Conservation (phyloP, 1,140 invertebrate genomes). For the Arion vulgaris region DNA sequence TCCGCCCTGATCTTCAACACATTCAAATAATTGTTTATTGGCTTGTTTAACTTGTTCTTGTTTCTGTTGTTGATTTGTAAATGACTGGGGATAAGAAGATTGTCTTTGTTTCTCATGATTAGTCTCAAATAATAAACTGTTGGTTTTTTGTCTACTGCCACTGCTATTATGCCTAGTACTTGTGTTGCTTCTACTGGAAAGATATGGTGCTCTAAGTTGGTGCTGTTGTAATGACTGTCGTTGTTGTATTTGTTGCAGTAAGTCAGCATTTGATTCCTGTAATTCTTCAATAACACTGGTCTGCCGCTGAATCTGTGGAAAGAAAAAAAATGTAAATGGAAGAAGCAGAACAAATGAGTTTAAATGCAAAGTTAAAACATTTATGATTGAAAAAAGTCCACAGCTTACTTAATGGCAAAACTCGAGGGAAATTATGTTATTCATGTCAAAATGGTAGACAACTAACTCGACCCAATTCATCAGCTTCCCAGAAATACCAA, state of each 20-base stretch:
- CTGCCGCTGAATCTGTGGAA: constrained; percentile 15
- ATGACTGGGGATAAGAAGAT: neutral
- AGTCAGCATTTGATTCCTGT: constrained; percentile 31
- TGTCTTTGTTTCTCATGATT: constrained; percentile 19
- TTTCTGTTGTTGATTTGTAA: neutral
- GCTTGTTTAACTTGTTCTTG: neutral
- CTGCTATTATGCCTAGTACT: neutral
- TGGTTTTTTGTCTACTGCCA: neutral
- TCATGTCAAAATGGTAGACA: no score
- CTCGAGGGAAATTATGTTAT: no score
- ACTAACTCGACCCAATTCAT: no score
- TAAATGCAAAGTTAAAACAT: no score
- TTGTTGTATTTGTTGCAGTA: constrained; percentile 16
- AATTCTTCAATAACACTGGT: constrained; percentile 22
- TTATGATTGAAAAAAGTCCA: no score
- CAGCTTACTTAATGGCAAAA: no score
- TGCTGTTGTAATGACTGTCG: neutral
- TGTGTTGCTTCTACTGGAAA: neutral
- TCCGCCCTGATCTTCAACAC: neutral
- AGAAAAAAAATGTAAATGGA: no score
- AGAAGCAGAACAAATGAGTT: neutral
- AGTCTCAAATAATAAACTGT: neutral
- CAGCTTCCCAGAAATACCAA: no score
- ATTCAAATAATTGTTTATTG: neutral
- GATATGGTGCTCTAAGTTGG: neutral